A percentile compares a stretch with the other conserved stretches of the same genome.
phyloP scores from a whole-genome alignment of 2,888 invertebrate genomes.

The Erebia epiphron region DNA sequence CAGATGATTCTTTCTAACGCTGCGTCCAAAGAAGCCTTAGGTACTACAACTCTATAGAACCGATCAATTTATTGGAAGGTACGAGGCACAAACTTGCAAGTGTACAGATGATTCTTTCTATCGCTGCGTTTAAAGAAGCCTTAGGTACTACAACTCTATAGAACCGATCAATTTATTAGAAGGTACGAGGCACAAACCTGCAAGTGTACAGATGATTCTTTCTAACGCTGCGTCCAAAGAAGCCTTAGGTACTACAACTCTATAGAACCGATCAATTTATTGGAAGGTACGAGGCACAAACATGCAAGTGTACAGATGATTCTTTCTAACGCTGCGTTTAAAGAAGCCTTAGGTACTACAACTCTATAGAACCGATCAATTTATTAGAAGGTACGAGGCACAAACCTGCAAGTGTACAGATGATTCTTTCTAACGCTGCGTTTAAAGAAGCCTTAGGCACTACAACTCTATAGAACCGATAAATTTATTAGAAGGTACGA shows the following conservation, averaged over 20 bases:
- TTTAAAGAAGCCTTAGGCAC: conserved; percentile 90
- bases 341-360: conserved; percentile 88
- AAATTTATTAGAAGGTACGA: not conserved
- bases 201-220: conserved; percentile 97
- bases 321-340: conserved; percentile 94
- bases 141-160: conserved; percentile 85
- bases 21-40: conserved; percentile 93
- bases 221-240: conserved; percentile 92
- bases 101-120: conserved; percentile 96
- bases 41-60: conserved; percentile 85
- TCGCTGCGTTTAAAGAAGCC: conserved; percentile 92
- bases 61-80: not conserved
- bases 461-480: not conserved
- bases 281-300: conserved; percentile 35
- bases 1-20: conserved; percentile 95
- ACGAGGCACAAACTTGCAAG: conserved; percentile 87
- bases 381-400: not conserved
- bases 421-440: conserved; percentile 95
- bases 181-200: conserved; percentile 77
- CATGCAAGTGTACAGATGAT: conserved; percentile 97
- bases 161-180: not conserved
- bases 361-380: not conserved
- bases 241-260: conserved; percentile 95
- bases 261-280: conserved; percentile 44
- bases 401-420: conserved; percentile 93